A percentile compares a stretch with the other conserved stretches of the same genome.
Conservation (phyloP, 1,140 invertebrate species). For the Brachionus paranguensis region DNA sequence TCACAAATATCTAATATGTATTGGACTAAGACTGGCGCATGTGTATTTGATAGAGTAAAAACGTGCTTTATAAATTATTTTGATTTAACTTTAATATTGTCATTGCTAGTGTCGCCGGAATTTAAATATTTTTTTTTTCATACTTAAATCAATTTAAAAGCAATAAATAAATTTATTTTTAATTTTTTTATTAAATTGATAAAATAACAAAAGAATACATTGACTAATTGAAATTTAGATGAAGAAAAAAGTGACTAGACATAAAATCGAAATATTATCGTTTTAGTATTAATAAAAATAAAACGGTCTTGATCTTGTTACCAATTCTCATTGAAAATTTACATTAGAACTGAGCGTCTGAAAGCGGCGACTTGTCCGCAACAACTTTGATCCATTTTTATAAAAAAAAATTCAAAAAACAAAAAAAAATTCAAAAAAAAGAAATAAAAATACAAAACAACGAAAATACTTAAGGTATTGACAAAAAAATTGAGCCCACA, state of each 20-base stretch:
- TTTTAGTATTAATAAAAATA: background rate
- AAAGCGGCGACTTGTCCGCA: background rate
- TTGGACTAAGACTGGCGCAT: too few species aligned
- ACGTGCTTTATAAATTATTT: too few species aligned
- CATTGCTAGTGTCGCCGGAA: too few species aligned
- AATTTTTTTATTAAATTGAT: slow-evolving; percentile 12
- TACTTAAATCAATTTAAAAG: background rate
- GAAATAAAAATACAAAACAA: background rate
- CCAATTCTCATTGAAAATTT: background rate
- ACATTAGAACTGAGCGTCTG: background rate
- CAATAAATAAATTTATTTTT: background rate
- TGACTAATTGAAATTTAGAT: background rate
- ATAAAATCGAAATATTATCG: background rate
- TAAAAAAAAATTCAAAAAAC: too few species aligned
- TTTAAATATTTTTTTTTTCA: too few species aligned
- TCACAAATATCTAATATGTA: too few species aligned
- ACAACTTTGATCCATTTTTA: background rate
- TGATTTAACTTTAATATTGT: too few species aligned
- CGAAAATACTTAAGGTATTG: background rate
- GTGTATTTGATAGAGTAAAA: too few species aligned
- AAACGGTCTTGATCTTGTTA: background rate
- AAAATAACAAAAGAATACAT: background rate
- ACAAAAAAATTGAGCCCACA: background rate
- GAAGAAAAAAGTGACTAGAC: slow-evolving; percentile 3
- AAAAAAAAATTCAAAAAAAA: background rate